Evolutionary conservation across 2,888 invertebrate genomes (phyloP), one percentile per base, ranked within the genome.

Genomic region (Drosophila recens): DNA sequence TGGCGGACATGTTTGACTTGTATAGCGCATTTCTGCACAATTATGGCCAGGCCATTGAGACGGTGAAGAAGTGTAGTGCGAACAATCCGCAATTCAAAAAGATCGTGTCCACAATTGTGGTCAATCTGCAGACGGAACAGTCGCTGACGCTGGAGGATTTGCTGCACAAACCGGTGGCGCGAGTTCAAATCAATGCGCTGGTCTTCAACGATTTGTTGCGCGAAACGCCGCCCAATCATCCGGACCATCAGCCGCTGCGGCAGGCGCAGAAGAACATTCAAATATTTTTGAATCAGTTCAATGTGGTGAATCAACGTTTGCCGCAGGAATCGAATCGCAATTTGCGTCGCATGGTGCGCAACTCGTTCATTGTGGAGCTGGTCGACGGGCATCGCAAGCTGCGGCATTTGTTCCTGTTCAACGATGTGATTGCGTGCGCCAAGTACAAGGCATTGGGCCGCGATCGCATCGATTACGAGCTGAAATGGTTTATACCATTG

Each of bases 401-500:
- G 75, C 94, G 98, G 70, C 98, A 98, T 94, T 93, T 98, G 75
- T 98, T 98, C 93, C 94, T 98, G 17, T 98, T 98, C 92, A 98
- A 97, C 90, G 98, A 98, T 92, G 97, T 98, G 53, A 96, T 98
- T 81, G 97, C 98, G 59, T 98, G 98, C 93, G 98, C 98, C 87
- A 98, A 97, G 94, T 97, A 97, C 90, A 97, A 98, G 95, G 96
- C 97, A 13, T 95, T 96, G 8, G 96, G 97, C 1, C 94, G 97
- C 42, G 97, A 97, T 92, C 97, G 97, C 91, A 96, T 97, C 90
- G 86, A 97, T 5, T 98, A 97, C 91, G 98, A 98, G 92, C 93
- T 97, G 87, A 98, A 98, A 91, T 98, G 98, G 98, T 97, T 96
- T 92, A 97, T 98, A 87, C 96, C 97, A 0, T 94, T 98, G 13